Percentiles rank a stretch among this genome's conserved stretches.
Evolutionary conservation across 2,797 vertebrate genomes (phyloP).

Genomic region (Schizothorax lantsangensis): DNA sequence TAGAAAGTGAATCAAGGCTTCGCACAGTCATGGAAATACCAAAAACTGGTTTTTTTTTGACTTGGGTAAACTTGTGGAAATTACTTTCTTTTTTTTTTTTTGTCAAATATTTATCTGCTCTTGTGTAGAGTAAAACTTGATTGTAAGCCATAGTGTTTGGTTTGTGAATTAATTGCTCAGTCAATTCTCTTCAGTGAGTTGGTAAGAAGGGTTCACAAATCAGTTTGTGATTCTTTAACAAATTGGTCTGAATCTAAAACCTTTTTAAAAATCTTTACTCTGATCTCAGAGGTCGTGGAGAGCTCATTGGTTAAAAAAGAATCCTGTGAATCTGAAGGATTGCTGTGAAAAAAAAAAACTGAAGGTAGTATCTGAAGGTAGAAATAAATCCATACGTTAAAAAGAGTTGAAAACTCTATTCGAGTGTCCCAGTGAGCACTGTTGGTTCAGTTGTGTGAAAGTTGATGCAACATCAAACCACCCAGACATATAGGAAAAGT

Average conservation of each 20-base stretch:
- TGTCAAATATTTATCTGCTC: neutral
- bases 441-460: neutral
- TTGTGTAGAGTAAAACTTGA: neutral
- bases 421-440: neutral
- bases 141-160: neutral
- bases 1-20: neutral
- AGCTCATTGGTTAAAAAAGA: neutral
- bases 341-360: neutral
- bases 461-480: neutral
- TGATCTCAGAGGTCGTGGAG: neutral
- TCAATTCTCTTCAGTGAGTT: neutral
- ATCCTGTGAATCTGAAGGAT: neutral
- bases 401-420: neutral
- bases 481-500: slow-evolving; percentile 15
- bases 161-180: neutral
- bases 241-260: neutral
- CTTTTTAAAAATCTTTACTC: neutral
- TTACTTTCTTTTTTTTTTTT: neutral
- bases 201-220: neutral
- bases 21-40: neutral
- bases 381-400: slow-evolving; percentile 7
- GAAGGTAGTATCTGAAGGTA: neutral
- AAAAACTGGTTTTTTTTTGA: neutral
- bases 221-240: neutral
- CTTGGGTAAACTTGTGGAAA: neutral